phyloP scores from a whole-genome alignment of 2,797 vertebrate genomes.

The Cyprinodon diabolis region DNA sequence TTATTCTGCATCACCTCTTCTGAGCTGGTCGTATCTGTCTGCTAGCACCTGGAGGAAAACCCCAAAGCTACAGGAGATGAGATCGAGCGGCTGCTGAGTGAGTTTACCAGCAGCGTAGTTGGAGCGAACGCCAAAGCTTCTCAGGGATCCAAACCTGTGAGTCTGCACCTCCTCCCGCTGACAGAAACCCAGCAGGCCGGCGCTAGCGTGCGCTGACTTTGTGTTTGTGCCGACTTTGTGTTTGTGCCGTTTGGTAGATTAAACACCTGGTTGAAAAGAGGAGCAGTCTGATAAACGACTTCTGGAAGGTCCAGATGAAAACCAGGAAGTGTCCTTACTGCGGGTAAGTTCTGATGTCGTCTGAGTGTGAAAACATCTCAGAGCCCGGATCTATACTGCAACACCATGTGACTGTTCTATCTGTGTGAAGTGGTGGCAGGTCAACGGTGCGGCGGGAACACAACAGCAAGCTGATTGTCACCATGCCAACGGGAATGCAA shows the following conservation, averaged over 20 bases:
- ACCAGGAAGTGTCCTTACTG: conserved; percentile 88
- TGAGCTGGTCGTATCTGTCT: conserved; percentile 2
- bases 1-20: background rate
- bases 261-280: conserved; percentile 91
- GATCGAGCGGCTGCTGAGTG: conserved; percentile 44
- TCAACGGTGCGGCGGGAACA: conserved; percentile 88
- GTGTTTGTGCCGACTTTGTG: background rate
- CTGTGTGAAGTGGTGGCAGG: conserved; percentile 75
- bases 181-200: background rate
- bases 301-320: conserved; percentile 89
- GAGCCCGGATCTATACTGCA: no score
- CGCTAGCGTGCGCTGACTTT: background rate
- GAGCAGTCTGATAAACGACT: conserved; percentile 82
- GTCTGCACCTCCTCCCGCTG: conserved; percentile 2
- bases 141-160: conserved; percentile 50
- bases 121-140: background rate
- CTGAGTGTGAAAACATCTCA: background rate
- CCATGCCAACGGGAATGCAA: conserved; percentile 65
- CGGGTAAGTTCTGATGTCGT: conserved; percentile 78
- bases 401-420: background rate
- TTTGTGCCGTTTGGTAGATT: conserved; percentile 76
- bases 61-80: conserved; percentile 65
- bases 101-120: conserved; percentile 43
- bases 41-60: conserved; percentile 59
- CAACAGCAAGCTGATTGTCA: conserved; percentile 92